phyloP scores from a whole-genome alignment of 2,888 invertebrate species.

The Myathropa florea region DNA sequence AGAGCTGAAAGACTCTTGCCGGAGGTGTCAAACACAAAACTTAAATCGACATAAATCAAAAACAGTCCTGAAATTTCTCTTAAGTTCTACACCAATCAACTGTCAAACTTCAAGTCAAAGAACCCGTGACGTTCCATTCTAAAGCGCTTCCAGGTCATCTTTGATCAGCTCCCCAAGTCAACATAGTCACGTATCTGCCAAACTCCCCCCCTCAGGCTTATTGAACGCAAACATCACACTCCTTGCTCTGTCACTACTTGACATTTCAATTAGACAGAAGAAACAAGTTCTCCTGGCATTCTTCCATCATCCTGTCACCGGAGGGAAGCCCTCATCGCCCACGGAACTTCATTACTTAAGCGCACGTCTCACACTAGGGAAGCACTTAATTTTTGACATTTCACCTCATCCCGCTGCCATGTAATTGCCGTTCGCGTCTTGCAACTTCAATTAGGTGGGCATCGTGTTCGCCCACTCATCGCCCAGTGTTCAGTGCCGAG shows the following conservation, averaged over 20 bases:
- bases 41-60: too few species aligned
- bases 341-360: constrained; percentile 29
- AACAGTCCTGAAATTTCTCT: too few species aligned
- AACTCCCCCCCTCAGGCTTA: not conserved
- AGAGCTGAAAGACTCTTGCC: too few species aligned
- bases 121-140: not conserved
- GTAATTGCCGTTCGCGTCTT: constrained; percentile 40
- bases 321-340: constrained; percentile 12
- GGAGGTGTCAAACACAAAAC: too few species aligned
- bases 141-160: not conserved
- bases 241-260: not conserved
- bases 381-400: constrained; percentile 32
- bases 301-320: constrained; percentile 21
- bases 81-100: too few species aligned
- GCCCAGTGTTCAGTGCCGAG: not conserved
- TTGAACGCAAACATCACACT: not conserved
- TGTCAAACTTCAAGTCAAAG: too few species aligned
- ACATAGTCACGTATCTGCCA: not conserved
- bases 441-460: constrained; percentile 55
- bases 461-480: constrained; percentile 40
- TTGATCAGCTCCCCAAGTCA: not conserved
- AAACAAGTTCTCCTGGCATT: constrained; percentile 8
- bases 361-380: constrained; percentile 2
- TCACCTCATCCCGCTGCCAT: constrained; percentile 1
- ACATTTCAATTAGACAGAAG: constrained; percentile 22